Evolutionary conservation across 2,797 vertebrate species (phyloP), one percentile per base, ranked within the genome.

Genomic region (Hippoglossus hippoglossus): DNA sequence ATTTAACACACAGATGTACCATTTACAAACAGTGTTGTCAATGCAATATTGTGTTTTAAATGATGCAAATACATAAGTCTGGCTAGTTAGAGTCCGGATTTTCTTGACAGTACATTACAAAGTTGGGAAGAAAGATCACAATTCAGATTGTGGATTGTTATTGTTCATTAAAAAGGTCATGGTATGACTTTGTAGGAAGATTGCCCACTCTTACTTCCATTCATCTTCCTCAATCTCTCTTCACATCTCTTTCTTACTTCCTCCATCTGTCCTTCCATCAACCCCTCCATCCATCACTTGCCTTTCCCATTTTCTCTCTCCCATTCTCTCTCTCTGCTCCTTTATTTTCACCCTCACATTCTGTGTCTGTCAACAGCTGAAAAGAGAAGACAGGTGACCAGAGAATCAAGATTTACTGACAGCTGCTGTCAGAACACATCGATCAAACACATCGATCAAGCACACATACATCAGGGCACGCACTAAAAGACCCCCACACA

Each of bases 381-480:
- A 67, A 63, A 72, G 24, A 77, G 72, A 58, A 79, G 77, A 81
- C 67, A 71, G 80, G 80, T 79, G 80, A 87, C 78, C 77, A 69
- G 46, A 77, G 71, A 79, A 85, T 83, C 72, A 82, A 87, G 75
- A 81, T 75, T 73, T 76, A 86, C 78, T 82, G 81, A 86, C 79
- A 79, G 83, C 70, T 54, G 73, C 74, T 80, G 84, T 87, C 78
- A 80, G 81, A 81, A 61, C 49, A 75, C 76, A 80, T 82, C 82
- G 56, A 59, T 85, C 81, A 86, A 51, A 53, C 59, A 65, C 65
- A 68, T 39, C 82, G 56, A 59, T 85, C 81, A 86, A 47, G 56
- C 59, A 67, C 65, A 68, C 70, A 72, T 13, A 54, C 50, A 47
- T 13, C n/a, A 25, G 13, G 5, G 13, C n/a, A 47, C 21, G 49